These are phyloP conservation scores for Penelope pileata DNA, from an alignment of 2,113 vertebrate genomes.

Conservation along the genomic window DNA sequence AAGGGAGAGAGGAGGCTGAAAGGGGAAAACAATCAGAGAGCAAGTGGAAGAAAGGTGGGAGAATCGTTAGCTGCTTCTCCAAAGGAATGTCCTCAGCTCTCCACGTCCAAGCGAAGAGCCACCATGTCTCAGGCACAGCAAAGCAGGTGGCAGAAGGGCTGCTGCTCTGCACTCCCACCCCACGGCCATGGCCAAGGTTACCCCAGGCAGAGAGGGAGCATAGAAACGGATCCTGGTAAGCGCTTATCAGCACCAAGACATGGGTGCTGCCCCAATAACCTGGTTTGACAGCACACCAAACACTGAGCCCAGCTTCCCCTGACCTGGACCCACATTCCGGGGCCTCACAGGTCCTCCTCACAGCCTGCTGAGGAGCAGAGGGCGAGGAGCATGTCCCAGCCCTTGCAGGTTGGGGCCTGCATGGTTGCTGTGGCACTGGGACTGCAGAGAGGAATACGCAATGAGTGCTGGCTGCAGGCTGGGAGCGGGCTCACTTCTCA, in stretches of 20 bases:
- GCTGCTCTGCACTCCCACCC: background rate
- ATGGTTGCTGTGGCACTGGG: background rate
- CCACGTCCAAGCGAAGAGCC: background rate
- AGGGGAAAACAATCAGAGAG: background rate
- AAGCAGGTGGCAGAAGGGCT: background rate
- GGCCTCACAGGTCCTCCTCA: rapidly evolving
- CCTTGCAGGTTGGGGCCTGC: background rate
- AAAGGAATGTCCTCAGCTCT: background rate
- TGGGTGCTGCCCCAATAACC: background rate
- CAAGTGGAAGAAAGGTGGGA: background rate
- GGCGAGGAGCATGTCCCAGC: background rate
- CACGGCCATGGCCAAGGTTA: background rate
- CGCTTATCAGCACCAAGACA: background rate
- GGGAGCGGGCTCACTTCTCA: background rate
- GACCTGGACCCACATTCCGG: background rate
- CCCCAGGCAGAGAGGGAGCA: background rate
- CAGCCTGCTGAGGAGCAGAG: background rate
- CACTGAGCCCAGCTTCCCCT: background rate
- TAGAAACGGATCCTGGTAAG: background rate
- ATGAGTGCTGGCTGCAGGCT: background rate
- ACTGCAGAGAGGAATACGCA: background rate
- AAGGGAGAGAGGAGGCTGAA: background rate
- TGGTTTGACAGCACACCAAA: background rate
- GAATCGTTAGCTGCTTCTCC: background rate
- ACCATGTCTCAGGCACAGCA: background rate